A percentile compares a stretch with the other conserved stretches of the same genome.
Conservation (phyloP, 1,140 invertebrate species). For the Cotesia chilonis region DNA sequence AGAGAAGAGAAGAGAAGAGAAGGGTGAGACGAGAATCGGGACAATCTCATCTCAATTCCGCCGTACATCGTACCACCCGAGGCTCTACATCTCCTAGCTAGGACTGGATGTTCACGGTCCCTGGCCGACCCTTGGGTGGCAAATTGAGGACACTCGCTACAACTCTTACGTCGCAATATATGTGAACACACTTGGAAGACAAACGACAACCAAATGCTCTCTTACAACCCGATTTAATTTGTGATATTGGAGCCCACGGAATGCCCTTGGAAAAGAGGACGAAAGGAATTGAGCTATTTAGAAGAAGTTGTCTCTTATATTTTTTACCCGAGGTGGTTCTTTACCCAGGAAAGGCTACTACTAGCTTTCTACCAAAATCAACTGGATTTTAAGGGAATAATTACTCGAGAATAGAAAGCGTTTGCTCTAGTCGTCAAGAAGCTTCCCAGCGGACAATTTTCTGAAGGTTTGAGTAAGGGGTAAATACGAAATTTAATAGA, state of each 20-base stretch:
- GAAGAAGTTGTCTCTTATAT: too few relatives aligned
- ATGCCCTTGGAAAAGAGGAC: too few relatives aligned
- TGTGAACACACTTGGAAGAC: conserved; percentile 57
- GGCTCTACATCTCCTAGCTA: conserved; percentile 58
- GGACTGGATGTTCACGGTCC: conserved; percentile 33
- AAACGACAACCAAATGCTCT: conserved; percentile 43
- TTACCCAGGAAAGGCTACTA: too few relatives aligned
- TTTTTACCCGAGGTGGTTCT: too few relatives aligned
- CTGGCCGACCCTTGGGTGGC: conserved; percentile 56
- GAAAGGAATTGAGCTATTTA: too few relatives aligned
- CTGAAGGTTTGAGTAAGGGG: conserved; percentile 42
- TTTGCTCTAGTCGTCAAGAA: neutral
- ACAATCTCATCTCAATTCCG: conserved; percentile 66
- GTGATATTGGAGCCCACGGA: conserved; percentile 2
- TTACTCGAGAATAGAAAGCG: conserved; percentile 25
- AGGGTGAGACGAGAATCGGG: conserved; percentile 50
- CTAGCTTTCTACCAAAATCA: neutral
- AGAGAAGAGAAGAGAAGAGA: conserved; percentile 25
- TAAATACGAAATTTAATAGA: conserved; percentile 59
- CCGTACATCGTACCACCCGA: conserved; percentile 63
- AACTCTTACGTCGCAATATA: conserved; percentile 39
- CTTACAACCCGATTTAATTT: conserved; percentile 2
- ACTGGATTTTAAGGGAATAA: conserved; percentile 1
- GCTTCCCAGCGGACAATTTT: conserved; percentile 45
- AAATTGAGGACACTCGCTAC: conserved; percentile 60